Conservation (phyloP, 2,797 vertebrate genomes). For the Kryptopterus vitreolus region DNA sequence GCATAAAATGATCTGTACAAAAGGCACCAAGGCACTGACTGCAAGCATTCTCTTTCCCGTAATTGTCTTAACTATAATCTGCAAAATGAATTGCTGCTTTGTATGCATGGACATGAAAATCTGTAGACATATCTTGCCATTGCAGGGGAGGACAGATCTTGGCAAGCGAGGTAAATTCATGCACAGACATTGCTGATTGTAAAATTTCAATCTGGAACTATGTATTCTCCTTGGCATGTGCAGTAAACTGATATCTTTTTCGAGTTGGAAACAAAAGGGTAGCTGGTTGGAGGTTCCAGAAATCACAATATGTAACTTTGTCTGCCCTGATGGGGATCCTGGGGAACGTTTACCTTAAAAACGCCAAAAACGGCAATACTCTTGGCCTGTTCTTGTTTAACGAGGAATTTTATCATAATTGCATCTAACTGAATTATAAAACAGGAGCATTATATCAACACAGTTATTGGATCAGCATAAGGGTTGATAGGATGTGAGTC, state of each 20-base stretch:
- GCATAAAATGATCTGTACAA: slow-evolving; percentile 27
- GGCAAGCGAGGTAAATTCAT: slow-evolving; percentile 19
- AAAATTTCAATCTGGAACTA: slow-evolving; percentile 32
- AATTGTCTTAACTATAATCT: slow-evolving; percentile 38
- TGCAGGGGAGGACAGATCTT: slow-evolving; percentile 10
- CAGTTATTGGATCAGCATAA: slow-evolving; percentile 36
- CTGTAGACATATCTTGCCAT: slow-evolving; percentile 24
- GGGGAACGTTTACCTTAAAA: slow-evolving; percentile 28
- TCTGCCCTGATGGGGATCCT: slow-evolving; percentile 43
- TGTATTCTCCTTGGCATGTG: slow-evolving; percentile 39
- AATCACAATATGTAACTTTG: slow-evolving; percentile 51
- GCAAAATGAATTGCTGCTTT: slow-evolving; percentile 31
- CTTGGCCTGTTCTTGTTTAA: slow-evolving; percentile 22
- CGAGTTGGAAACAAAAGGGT: slow-evolving; percentile 56
- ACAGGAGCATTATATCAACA: slow-evolving; percentile 36
- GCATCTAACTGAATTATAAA: slow-evolving; percentile 31
- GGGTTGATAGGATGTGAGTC: slow-evolving; percentile 14
- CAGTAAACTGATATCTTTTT: slow-evolving; percentile 47
- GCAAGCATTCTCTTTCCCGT: background rate
- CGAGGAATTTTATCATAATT: slow-evolving; percentile 38
- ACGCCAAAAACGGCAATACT: slow-evolving; percentile 42
- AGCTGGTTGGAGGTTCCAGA: slow-evolving; percentile 36
- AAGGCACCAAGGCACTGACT: background rate
- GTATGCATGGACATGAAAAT: slow-evolving; percentile 37
- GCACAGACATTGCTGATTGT: slow-evolving; percentile 17